Evolutionary conservation across 2,797 vertebrate genomes (phyloP), one percentile per base, ranked within the genome.

Genomic region (Pseudomugil gertrudae): DNA sequence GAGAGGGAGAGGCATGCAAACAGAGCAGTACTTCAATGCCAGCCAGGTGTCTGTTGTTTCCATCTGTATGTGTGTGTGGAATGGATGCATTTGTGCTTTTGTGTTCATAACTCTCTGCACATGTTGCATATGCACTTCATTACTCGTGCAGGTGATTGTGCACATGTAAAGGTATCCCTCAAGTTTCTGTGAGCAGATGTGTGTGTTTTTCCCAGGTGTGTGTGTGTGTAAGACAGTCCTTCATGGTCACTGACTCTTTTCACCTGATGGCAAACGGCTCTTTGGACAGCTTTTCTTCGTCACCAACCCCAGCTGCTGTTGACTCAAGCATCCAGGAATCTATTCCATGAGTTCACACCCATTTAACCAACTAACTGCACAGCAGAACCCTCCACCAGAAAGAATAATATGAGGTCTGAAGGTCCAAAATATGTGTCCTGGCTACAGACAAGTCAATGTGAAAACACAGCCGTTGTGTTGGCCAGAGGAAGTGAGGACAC

Each of bases 171-270:
- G n/a, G 15, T 55, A 51, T 75, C 40, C 53, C 29, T 54, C 9
- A 2, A 54, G 57, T 64, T 63, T 69, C 32, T 43, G 17, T 62
- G 72, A 68, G 54, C 11, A 33, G 23, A 52, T 48, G 35, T 48
- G 51, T 59, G 2, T 69, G 11, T 47, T 38, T 50, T 15, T 23
- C 4, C 40, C 75, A 76, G 69, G 52, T 63, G 61, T 64, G 57
- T 66, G 38, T 47, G 66, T 33, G 56, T 29, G 8, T 4, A 55
- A 35, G 32, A n/a, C 47, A 69, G 67, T 38, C 63, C 85, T 86
- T 88, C 84, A 92, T 83, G 92, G 89, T 90, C 84, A 72, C 77
- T 86, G 90, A 83, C 84, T 90, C 86, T 75, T 88, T 91, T 93
- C 89, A 92, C 89, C 92, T 90, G 83, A 62, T 2, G 58, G 74